Evolutionary conservation across 2,888 invertebrate genomes (phyloP).

Genomic region (Nephrotoma flavescens): DNA sequence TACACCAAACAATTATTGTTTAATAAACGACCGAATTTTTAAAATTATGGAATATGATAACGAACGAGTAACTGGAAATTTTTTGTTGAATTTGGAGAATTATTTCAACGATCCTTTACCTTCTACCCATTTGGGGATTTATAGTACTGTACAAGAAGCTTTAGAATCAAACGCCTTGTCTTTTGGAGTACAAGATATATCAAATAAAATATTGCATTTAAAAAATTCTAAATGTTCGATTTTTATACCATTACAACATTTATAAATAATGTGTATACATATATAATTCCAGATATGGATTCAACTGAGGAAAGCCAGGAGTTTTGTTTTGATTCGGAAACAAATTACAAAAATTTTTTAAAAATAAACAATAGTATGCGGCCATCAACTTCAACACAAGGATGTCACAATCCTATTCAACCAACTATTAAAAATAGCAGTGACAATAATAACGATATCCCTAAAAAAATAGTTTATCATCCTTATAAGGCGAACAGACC

Average conservation of each 20-base stretch:
- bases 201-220: neutral
- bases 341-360: too few species aligned
- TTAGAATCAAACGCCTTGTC: neutral
- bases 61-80: neutral
- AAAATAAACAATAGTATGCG: too few species aligned
- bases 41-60: neutral
- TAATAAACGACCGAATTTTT: neutral
- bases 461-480: too few species aligned
- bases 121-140: too few species aligned
- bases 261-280: neutral
- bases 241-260: neutral
- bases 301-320: too few species aligned
- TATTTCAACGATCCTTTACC: neutral
- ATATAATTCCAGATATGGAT: neutral
- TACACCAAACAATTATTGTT: neutral
- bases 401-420: too few species aligned
- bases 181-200: neutral
- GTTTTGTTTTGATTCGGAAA: too few species aligned
- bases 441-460: too few species aligned
- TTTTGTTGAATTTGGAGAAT: neutral
- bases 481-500: too few species aligned
- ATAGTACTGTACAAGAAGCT: too few species aligned
- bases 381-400: too few species aligned
- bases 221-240: neutral
- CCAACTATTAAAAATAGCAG: too few species aligned